These are phyloP conservation scores for Drosophila trichaetosa DNA, from an alignment of 2,888 invertebrate genomes.

Conservation along the genomic window DNA sequence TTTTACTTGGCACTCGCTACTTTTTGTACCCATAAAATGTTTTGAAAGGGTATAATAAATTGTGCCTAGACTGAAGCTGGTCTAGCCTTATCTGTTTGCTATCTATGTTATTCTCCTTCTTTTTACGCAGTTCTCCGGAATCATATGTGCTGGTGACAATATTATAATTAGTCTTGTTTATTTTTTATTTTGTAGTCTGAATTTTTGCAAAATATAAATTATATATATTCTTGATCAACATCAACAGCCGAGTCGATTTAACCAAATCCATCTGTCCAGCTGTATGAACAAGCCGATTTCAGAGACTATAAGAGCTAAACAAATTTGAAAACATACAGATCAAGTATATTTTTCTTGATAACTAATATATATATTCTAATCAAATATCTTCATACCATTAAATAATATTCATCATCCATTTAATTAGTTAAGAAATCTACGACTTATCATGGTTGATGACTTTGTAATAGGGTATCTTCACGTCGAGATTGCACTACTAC, in stretches of 20 bases:
- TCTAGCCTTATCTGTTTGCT: background rate
- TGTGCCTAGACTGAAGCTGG: background rate
- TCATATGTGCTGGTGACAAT: background rate
- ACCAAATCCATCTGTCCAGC: too few species aligned
- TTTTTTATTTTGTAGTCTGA: background rate
- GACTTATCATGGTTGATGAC: background rate
- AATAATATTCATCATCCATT: background rate
- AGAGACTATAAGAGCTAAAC: background rate
- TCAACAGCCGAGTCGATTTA: too few species aligned
- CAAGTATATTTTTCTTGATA: background rate
- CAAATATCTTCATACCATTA: background rate
- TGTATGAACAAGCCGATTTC: background rate
- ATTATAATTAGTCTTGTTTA: background rate
- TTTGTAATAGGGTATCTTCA: background rate
- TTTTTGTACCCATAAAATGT: slow-evolving; percentile 7
- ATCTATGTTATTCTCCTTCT: background rate
- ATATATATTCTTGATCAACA: background rate
- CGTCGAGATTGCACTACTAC: too few species aligned
- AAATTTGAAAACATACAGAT: background rate
- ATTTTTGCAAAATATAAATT: background rate
- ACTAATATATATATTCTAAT: background rate
- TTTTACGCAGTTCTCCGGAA: background rate
- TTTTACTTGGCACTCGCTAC: slow-evolving; percentile 5
- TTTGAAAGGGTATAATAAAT: background rate
- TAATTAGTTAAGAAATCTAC: background rate